These are phyloP conservation scores for Trididemnum clinides DNA, from an alignment of 23 tunicate species.

Conservation along the genomic window DNA sequence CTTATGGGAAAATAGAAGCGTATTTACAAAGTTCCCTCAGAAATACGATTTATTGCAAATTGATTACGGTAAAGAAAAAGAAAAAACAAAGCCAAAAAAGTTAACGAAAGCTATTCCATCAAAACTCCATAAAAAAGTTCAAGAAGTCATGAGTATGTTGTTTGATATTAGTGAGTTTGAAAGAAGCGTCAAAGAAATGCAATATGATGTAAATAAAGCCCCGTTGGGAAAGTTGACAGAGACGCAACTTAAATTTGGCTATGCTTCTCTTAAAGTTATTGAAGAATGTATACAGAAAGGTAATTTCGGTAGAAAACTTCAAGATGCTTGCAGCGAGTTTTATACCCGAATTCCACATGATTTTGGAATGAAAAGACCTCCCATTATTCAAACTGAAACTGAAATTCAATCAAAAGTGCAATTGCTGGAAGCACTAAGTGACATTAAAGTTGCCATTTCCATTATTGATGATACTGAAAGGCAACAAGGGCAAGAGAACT, in stretches of 20 bases:
- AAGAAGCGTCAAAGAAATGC: conserved; percentile 68
- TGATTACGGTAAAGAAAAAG: conserved; percentile 50
- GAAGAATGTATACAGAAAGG: conserved; percentile 38
- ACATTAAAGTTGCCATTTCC: conserved; percentile 64
- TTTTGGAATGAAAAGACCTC: conserved; percentile 82
- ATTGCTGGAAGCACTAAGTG: conserved; percentile 70
- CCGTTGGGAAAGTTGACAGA: conserved; percentile 83
- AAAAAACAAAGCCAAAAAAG: neutral
- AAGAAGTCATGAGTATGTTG: conserved; percentile 57
- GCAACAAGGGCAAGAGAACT: conserved; percentile 10
- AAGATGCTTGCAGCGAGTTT: conserved; percentile 76
- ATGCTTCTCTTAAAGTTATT: conserved; percentile 48
- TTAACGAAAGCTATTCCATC: conserved; percentile 1
- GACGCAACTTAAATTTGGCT: conserved; percentile 67
- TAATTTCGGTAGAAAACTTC: conserved; percentile 5
- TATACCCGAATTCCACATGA: conserved; percentile 92
- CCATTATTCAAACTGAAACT: conserved; percentile 42
- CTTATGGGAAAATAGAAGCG: conserved; percentile 26
- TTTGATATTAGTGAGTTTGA: conserved; percentile 68
- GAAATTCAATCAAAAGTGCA: conserved; percentile 56
- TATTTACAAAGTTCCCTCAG: conserved; percentile 41
- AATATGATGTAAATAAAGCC: conserved; percentile 72
- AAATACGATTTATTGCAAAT: conserved; percentile 77
- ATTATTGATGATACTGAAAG: conserved; percentile 52
- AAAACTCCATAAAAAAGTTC: conserved; percentile 44